Percentiles rank a stretch among this genome's conserved stretches.
These are phyloP conservation scores for Lophotis ruficrista DNA, from an alignment of 2,113 vertebrate species.

Conservation along the genomic window DNA sequence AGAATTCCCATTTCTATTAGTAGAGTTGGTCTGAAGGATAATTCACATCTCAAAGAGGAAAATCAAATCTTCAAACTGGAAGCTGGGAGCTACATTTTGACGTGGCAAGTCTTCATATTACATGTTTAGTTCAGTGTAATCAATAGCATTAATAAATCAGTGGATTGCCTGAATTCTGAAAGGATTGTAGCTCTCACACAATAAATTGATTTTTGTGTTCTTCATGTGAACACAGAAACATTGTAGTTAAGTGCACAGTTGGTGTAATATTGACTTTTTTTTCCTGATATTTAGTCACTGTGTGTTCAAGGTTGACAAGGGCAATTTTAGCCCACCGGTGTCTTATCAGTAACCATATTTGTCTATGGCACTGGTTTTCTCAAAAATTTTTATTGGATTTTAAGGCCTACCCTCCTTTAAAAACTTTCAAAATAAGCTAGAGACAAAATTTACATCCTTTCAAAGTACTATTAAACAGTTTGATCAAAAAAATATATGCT, in stretches of 20 bases:
- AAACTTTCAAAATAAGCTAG: slow-evolving; percentile 13
- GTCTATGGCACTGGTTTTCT: neutral
- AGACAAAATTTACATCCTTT: neutral
- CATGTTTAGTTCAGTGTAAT: slow-evolving; percentile 29
- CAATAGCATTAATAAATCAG: slow-evolving; percentile 65
- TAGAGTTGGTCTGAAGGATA: neutral
- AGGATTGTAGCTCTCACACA: slow-evolving; percentile 38
- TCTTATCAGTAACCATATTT: slow-evolving; percentile 38
- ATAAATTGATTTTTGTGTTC: slow-evolving; percentile 62
- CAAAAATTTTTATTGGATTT: neutral
- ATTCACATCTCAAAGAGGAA: neutral
- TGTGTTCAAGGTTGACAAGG: slow-evolving; percentile 65
- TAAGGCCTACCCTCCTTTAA: neutral
- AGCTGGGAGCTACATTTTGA: neutral
- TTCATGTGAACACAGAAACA: slow-evolving; percentile 24
- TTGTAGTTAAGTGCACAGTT: slow-evolving; percentile 49
- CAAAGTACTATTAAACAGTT: neutral
- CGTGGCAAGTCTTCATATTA: neutral
- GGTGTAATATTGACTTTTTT: slow-evolving; percentile 67
- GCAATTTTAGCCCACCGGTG: slow-evolving; percentile 31
- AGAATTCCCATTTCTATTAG: neutral
- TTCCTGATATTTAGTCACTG: slow-evolving; percentile 61
- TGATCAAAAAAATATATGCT: neutral
- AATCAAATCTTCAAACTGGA: slow-evolving; percentile 8
- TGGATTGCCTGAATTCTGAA: slow-evolving; percentile 49